Evolutionary conservation across 2,888 invertebrate genomes (phyloP).

Genomic region (Polydrusus pterygomalis): DNA sequence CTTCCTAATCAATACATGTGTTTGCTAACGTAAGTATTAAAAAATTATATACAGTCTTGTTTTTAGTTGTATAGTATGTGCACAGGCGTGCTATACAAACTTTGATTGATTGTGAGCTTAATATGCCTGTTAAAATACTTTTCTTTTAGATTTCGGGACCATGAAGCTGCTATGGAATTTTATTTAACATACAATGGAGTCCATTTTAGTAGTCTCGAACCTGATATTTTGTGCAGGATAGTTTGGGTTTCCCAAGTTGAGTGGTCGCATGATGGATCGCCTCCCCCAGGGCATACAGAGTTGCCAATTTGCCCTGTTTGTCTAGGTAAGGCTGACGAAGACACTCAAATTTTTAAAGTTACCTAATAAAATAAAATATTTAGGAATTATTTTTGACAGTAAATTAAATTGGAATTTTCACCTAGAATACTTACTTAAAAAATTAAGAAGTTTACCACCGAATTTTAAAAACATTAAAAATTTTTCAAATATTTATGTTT

Average conservation of each 20-base stretch:
- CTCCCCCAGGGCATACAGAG: constrained; percentile 89
- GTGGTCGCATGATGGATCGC: constrained; percentile 83
- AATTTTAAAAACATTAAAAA: no score
- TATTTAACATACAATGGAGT: constrained; percentile 94
- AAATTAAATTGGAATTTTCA: no score
- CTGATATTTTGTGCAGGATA: constrained; percentile 92
- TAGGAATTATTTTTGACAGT: no score
- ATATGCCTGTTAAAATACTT: no score
- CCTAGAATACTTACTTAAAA: no score
- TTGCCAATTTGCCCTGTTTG: constrained; percentile 98
- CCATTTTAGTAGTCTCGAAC: constrained; percentile 94
- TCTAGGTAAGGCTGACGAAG: no score
- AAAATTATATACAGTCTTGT: neutral
- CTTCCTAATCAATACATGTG: constrained; percentile 99
- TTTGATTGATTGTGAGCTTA: no score
- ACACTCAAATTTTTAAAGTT: no score
- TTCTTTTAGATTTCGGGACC: constrained; percentile 77
- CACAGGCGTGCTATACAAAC: no score
- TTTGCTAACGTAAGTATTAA: constrained; percentile 83
- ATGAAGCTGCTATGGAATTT: constrained; percentile 92
- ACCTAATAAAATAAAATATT: no score
- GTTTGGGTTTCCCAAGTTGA: constrained; percentile 97
- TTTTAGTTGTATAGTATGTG: neutral
- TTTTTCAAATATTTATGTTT: no score
- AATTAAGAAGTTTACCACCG: no score